Evolutionary conservation across 2,797 vertebrate genomes (phyloP).

Genomic region (Setipinna tenuifilis): DNA sequence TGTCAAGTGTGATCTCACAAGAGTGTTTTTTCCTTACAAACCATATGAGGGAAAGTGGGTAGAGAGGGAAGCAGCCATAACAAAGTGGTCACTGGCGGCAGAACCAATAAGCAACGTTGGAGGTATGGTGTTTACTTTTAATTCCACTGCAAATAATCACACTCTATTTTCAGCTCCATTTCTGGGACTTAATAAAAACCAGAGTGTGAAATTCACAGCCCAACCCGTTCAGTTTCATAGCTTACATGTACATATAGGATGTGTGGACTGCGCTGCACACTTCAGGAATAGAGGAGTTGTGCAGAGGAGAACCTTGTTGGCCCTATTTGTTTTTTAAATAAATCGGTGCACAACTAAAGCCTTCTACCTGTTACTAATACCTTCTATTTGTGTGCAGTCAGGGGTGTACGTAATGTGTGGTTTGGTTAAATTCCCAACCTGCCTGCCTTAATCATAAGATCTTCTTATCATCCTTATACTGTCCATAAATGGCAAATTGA

Average conservation of each 20-base stretch:
- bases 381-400: neutral
- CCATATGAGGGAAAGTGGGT: neutral
- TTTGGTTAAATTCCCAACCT: too few species aligned
- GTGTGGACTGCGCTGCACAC: neutral
- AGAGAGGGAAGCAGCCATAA: neutral
- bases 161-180: neutral
- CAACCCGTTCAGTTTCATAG: neutral
- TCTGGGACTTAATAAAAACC: neutral
- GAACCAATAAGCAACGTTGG: neutral
- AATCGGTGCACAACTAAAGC: neutral
- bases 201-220: neutral
- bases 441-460: too few species aligned
- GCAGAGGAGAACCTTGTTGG: neutral
- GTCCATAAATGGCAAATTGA: too few species aligned
- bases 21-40: neutral
- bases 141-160: conserved; percentile 14
- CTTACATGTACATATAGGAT: neutral
- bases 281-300: neutral
- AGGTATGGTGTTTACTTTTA: neutral
- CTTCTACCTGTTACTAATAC: neutral
- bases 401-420: too few species aligned
- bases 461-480: too few species aligned
- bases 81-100: neutral
- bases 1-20: neutral
- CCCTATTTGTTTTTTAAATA: neutral